Conservation (phyloP, 2,113 vertebrate genomes). For the Limanda limanda region DNA sequence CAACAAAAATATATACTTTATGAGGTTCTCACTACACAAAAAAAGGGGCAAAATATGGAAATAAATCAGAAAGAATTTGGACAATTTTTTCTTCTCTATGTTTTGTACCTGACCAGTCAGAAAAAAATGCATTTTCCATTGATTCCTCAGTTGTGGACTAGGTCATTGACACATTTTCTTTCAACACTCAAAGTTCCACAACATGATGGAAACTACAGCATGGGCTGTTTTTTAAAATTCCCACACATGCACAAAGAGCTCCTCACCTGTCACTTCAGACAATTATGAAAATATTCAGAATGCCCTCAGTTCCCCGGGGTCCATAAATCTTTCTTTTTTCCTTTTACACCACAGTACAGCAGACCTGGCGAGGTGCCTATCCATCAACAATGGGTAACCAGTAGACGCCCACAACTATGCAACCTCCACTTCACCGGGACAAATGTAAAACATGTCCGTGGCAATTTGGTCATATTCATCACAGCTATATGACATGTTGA, state of each 20-base stretch:
- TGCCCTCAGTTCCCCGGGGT: conserved; percentile 58
- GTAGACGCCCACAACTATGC: conserved; percentile 74
- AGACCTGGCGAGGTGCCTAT: conserved; percentile 65
- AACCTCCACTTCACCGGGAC: conserved; percentile 51
- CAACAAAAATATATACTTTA: too few species aligned
- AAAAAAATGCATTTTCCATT: too few species aligned
- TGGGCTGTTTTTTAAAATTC: conserved; percentile 16
- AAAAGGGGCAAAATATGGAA: too few species aligned
- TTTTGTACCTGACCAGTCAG: too few species aligned
- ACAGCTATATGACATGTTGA: conserved; percentile 64
- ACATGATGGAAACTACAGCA: too few species aligned
- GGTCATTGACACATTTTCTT: too few species aligned
- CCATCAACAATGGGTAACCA: conserved; percentile 76
- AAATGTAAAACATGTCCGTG: conserved; percentile 67
- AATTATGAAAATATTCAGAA: conserved; percentile 76
- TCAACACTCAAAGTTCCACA: too few species aligned
- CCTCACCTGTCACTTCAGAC: conserved; percentile 55
- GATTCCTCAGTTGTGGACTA: too few species aligned
- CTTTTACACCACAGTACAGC: conserved; percentile 59
- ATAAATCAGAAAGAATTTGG: too few species aligned
- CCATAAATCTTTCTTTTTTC: conserved; percentile 74
- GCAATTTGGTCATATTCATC: conserved; percentile 69
- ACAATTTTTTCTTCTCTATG: too few species aligned
- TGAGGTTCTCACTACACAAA: too few species aligned
- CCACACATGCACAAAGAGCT: conserved; percentile 13